A percentile compares a stretch with the other conserved stretches of the same genome.
These are phyloP conservation scores for Oceanodroma leucorhoa DNA, from an alignment of 2,797 vertebrate genomes.

Conservation along the genomic window DNA sequence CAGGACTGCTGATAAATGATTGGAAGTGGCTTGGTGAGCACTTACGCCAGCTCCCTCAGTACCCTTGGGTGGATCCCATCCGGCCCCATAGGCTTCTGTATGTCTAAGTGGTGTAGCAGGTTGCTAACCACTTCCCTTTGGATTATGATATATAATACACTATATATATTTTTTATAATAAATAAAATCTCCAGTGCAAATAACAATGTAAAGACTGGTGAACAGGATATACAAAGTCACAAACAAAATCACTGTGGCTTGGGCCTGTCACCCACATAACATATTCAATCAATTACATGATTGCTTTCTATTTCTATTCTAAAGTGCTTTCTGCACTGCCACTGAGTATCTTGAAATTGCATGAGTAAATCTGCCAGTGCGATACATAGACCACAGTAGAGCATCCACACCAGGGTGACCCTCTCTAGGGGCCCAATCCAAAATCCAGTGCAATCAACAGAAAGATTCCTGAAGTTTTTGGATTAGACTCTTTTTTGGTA, in stretches of 20 bases:
- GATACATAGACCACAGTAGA: neutral
- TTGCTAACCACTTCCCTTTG: neutral
- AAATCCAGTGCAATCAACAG: neutral
- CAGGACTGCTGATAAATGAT: neutral
- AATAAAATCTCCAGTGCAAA: neutral
- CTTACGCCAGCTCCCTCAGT: neutral
- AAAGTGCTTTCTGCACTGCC: constrained; percentile 48
- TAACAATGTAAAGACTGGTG: neutral
- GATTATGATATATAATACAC: neutral
- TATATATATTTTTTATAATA: neutral
- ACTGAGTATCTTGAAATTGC: constrained; percentile 7
- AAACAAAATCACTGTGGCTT: constrained; percentile 38
- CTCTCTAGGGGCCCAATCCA: neutral
- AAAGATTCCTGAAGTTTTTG: neutral
- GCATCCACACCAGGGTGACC: neutral
- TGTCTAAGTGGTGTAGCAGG: neutral
- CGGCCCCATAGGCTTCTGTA: neutral
- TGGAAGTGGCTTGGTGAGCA: neutral
- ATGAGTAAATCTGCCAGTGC: constrained; percentile 50
- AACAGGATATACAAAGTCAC: constrained; percentile 23
- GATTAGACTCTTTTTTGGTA: neutral
- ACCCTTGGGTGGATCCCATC: neutral
- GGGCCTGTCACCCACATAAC: constrained; percentile 38
- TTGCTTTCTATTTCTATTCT: constrained; percentile 32
- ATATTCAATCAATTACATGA: constrained; percentile 34